Percentiles rank a stretch among this genome's conserved stretches.
phyloP scores from a whole-genome alignment of 92 coral and sea anemone species.

The Meandrina meandrites region DNA sequence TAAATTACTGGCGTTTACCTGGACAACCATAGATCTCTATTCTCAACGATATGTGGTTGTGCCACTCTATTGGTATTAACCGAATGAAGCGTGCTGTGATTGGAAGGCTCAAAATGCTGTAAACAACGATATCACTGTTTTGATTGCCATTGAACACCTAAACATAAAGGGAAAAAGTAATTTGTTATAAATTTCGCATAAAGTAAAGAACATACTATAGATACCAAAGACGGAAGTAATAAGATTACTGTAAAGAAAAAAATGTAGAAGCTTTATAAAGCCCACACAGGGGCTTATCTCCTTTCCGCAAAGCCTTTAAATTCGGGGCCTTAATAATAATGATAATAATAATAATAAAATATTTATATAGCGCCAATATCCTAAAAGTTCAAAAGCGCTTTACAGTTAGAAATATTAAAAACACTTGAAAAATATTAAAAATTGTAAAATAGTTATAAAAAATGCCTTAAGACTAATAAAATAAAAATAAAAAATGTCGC shows the following conservation, averaged over 20 bases:
- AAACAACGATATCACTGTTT: background rate
- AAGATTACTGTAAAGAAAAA: background rate
- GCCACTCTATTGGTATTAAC: background rate
- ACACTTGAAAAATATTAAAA: too few relatives aligned
- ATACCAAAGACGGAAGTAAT: background rate
- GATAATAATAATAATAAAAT: too few relatives aligned
- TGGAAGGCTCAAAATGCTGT: background rate
- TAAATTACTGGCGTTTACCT: background rate
- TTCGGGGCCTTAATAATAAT: too few relatives aligned
- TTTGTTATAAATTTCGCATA: background rate
- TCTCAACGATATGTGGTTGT: conserved; percentile 10
- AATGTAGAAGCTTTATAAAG: too few relatives aligned
- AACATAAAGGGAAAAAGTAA: background rate
- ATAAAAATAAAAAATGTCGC: too few relatives aligned
- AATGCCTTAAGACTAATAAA: too few relatives aligned
- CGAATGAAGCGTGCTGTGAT: conserved; percentile 1
- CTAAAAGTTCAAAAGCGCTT: too few relatives aligned
- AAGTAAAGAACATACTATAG: background rate
- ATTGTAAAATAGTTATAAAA: too few relatives aligned
- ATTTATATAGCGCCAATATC: too few relatives aligned
- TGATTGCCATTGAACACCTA: conserved; percentile 5
- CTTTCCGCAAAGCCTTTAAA: too few relatives aligned
- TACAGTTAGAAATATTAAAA: too few relatives aligned
- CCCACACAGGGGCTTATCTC: too few relatives aligned
- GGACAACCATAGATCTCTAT: conserved; percentile 4